These are phyloP conservation scores for Microcebus lehilahytsara DNA, from an alignment of 2,113 vertebrate species.

Conservation along the genomic window DNA sequence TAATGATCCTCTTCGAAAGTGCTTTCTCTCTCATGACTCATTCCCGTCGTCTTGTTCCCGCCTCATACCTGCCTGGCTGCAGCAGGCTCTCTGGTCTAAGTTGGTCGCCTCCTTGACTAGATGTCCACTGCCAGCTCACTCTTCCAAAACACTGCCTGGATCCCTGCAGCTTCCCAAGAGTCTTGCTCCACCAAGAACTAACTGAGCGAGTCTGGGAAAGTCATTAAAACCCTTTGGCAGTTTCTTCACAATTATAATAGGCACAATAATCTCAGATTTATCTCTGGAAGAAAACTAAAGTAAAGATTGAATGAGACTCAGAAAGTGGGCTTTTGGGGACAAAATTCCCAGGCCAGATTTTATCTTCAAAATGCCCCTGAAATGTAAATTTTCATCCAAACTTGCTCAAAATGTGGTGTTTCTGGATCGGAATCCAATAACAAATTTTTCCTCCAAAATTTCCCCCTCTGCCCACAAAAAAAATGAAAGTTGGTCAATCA, in stretches of 20 bases:
- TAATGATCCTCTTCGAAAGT: background rate
- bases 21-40: background rate
- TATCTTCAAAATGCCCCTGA: constrained; percentile 18
- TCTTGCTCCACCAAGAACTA: background rate
- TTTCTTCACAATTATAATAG: constrained; percentile 27
- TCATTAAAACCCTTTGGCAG: background rate
- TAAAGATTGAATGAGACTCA: background rate
- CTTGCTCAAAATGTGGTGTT: constrained; percentile 17
- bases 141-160: background rate
- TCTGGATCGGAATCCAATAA: background rate
- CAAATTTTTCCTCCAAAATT: background rate
- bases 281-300: background rate
- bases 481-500: constrained; percentile 63
- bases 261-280: background rate
- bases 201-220: background rate
- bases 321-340: background rate
- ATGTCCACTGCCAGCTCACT: background rate
- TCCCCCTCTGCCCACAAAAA: background rate
- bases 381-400: constrained; percentile 7
- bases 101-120: background rate
- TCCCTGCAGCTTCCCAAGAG: background rate
- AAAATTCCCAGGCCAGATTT: background rate
- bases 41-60: background rate
- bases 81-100: background rate
- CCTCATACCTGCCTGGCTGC: background rate